Evolutionary conservation across 2,888 invertebrate species (phyloP), one percentile per base, ranked within the genome.

Genomic region (Drosophila peninsularis): DNA sequence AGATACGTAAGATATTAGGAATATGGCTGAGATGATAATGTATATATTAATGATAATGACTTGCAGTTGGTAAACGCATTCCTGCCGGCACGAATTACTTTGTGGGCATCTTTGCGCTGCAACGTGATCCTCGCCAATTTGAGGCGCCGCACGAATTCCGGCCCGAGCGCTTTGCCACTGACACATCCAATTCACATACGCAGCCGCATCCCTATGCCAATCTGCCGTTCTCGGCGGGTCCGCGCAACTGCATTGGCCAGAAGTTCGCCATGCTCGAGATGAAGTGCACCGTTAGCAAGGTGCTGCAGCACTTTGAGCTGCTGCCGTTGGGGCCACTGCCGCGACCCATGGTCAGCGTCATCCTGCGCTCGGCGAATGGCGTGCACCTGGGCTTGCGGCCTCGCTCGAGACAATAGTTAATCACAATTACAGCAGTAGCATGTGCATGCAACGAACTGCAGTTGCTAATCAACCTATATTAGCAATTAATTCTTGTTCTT

Each of bases 1-100:
- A 90, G 50, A 88, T 95, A 75, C 94, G 95, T 94, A 90, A 90
- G 93, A 19, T 32, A 30, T 17, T 19, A 21, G 1, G 19, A 3
- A 45, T 7, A 19, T 13, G 19, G 4, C 30, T 17, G 2, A 11
- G 5, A 24, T 2, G 24, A 24, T 21, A 39, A 3, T 10, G n/a
- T n/a, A n/a, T 39, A 1, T 11, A 13, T 9, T 49, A 3, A 9
- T 27, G 19, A 13, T 9, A 13, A 24, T 44, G 9, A 14, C 24
- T 65, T 80, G 6, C 55, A 91, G 91, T 87, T 62, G 90, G 90
- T 4, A 24, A 24, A 24, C 24, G 24, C 24, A 24, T 24, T 24
- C 24, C 24, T 2, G 24, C 24, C 24, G 24, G 24, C 24, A 24
- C 24, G 3, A 24, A 24, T 4, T 24, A 24, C 24, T 24, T 24